Evolutionary conservation across 2,797 vertebrate genomes (phyloP).

Genomic region (Delichon dasypus): DNA sequence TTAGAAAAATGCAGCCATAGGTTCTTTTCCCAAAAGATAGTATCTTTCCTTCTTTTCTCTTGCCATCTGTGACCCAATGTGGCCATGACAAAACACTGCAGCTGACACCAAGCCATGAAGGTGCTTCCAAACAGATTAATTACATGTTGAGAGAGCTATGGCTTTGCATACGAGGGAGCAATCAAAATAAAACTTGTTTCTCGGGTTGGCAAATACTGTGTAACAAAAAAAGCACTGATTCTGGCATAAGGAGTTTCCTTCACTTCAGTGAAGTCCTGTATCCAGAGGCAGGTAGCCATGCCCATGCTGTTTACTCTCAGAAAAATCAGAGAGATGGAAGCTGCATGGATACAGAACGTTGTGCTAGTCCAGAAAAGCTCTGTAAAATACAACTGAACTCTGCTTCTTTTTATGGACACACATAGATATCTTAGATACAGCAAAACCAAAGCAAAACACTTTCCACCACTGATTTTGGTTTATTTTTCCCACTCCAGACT

Average conservation of each 20-base stretch:
- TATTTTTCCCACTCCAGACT: not conserved
- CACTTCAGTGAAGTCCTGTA: not conserved
- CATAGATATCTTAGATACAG: not conserved
- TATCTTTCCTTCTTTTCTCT: not conserved
- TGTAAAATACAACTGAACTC: not conserved
- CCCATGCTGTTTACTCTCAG: not conserved
- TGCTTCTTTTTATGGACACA: not conserved
- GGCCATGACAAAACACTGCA: not conserved
- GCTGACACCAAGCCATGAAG: not conserved
- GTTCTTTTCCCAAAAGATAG: not conserved
- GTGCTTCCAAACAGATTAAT: not conserved
- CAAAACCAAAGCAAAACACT: conserved; percentile 9
- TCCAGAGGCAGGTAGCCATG: not conserved
- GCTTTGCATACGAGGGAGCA: not conserved
- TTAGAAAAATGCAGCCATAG: not conserved
- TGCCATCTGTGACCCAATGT: not conserved
- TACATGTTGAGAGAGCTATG: not conserved
- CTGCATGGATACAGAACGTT: not conserved
- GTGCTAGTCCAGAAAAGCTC: not conserved
- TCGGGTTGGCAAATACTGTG: rapidly evolving
- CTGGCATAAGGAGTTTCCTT: not conserved
- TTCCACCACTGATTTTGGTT: not conserved
- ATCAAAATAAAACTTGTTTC: not conserved
- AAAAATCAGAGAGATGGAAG: not conserved
- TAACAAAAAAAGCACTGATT: not conserved